Evolutionary conservation across 2,888 invertebrate species (phyloP).

Genomic region (Boloria euphrosyne): DNA sequence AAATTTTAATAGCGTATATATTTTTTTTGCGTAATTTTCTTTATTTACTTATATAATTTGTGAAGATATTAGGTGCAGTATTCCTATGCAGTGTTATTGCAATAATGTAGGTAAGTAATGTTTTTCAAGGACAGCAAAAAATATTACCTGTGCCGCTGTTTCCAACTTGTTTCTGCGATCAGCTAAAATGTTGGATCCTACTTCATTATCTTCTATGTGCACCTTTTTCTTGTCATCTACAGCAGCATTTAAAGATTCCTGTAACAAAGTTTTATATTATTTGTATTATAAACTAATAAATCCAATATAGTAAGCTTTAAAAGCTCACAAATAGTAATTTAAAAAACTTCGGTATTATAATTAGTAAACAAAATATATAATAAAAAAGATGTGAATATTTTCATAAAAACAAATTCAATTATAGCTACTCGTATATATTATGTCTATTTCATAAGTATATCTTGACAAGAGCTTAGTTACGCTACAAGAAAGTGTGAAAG

Average conservation of each 20-base stretch:
- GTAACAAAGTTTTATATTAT: conserved; percentile 52
- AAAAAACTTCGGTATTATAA: neutral
- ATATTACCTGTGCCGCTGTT: conserved; percentile 79
- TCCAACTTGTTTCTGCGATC: conserved; percentile 79
- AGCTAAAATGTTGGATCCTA: conserved; percentile 70
- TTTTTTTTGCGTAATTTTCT: too few species aligned
- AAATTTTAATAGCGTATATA: too few species aligned
- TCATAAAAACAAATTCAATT: neutral
- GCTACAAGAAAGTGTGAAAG: conserved; percentile 42
- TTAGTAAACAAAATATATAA: neutral
- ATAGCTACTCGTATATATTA: too few species aligned
- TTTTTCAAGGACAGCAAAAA: neutral
- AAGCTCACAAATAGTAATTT: neutral
- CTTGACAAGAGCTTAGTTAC: conserved; percentile 26
- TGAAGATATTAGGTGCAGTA: too few species aligned
- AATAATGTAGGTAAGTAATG: neutral
- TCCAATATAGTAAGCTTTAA: too few species aligned
- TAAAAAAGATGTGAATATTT: neutral
- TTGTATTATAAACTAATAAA: neutral
- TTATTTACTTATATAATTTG: too few species aligned
- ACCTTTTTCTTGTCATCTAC: conserved; percentile 74
- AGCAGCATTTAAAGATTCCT: conserved; percentile 72
- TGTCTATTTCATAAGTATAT: conserved; percentile 21
- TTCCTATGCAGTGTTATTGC: too few species aligned
- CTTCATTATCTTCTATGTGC: conserved; percentile 69